These are phyloP conservation scores for Procambarus clarkii DNA, from an alignment of 1,140 invertebrate genomes.

Conservation along the genomic window DNA sequence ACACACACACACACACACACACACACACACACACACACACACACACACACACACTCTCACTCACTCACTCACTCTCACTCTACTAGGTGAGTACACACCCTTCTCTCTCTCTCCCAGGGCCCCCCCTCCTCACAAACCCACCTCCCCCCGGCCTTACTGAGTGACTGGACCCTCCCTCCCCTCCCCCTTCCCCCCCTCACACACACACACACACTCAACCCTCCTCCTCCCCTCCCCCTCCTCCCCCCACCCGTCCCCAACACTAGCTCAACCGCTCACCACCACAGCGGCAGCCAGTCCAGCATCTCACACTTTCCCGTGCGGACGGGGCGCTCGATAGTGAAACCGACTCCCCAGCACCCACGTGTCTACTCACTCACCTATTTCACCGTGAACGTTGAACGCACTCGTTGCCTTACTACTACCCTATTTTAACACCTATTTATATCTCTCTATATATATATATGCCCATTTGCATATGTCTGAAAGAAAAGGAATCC, in stretches of 20 bases:
- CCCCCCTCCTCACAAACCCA: background rate
- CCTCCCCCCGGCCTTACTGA: constrained; percentile 15
- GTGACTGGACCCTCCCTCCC: constrained; percentile 10
- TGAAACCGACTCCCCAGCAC: constrained; percentile 48
- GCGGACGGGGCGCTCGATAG: constrained; percentile 57
- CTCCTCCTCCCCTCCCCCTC: background rate
- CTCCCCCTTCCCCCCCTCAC: background rate
- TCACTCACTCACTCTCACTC: background rate
- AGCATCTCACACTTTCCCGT: constrained; percentile 59
- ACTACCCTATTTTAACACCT: background rate
- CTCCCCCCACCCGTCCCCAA: background rate
- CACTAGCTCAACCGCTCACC: constrained; percentile 27
- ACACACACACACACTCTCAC: no score
- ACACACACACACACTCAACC: background rate
- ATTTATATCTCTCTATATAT: background rate
- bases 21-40: no score
- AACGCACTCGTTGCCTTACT: no score
- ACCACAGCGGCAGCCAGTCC: constrained; percentile 49
- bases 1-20: no score
- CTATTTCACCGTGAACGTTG: constrained; percentile 5
- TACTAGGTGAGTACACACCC: constrained; percentile 32
- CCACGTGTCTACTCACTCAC: constrained; percentile 52
- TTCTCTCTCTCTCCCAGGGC: background rate
- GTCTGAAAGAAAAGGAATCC: no score
- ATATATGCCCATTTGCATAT: background rate